A percentile compares a stretch with the other conserved stretches of the same genome.
Conservation (phyloP, 2,797 vertebrate genomes). For the Nothura maculosa region DNA sequence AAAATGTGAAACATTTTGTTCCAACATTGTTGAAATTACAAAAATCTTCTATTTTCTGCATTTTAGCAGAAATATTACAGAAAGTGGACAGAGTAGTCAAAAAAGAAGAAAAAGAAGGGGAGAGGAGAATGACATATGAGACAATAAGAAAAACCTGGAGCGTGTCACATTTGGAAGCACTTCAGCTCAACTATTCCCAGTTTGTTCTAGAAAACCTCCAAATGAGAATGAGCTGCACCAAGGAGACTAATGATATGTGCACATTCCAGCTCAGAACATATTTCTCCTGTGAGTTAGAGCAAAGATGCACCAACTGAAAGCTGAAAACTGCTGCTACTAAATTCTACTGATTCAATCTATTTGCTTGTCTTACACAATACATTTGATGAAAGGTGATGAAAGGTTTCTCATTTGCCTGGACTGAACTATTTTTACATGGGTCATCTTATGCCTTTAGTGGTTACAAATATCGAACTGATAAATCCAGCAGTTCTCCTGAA, state of each 20-base stretch:
- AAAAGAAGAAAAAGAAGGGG: neutral
- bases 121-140: neutral
- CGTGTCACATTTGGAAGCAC: conserved; percentile 50
- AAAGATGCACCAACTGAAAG: conserved; percentile 52
- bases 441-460: neutral
- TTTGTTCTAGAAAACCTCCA: conserved; percentile 58
- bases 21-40: conserved; percentile 35
- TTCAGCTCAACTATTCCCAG: conserved; percentile 39
- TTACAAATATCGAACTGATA: neutral
- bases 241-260: conserved; percentile 56
- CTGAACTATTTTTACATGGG: neutral
- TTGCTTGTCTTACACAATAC: conserved; percentile 29
- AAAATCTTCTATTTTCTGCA: conserved; percentile 32
- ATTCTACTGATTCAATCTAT: neutral
- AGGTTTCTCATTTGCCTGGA: neutral
- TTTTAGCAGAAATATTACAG: neutral
- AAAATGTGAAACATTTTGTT: conserved; percentile 68
- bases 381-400: conserved; percentile 1
- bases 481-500: neutral
- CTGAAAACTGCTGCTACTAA: conserved; percentile 7
- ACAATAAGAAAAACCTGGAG: conserved; percentile 43
- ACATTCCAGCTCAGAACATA: conserved; percentile 59
- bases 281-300: conserved; percentile 61
- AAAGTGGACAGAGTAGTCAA: neutral
- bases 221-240: conserved; percentile 36